A percentile compares a stretch with the other conserved stretches of the same genome.
phyloP scores from a whole-genome alignment of 2,797 vertebrate species.

The Coilia nasus region DNA sequence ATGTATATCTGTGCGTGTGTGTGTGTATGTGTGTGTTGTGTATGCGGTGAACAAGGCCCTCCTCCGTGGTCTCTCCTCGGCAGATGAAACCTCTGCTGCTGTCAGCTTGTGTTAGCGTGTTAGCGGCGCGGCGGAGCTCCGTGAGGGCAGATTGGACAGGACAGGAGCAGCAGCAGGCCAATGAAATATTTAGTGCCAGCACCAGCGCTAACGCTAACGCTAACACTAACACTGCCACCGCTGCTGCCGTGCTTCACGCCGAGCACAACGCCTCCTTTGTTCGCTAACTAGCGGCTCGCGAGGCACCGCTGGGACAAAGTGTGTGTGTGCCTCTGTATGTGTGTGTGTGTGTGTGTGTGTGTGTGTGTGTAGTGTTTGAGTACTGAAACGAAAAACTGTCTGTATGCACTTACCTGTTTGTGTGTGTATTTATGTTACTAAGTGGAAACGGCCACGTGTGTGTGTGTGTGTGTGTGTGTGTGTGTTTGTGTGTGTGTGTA shows the following conservation, averaged over 20 bases:
- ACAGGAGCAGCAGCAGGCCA: conserved; percentile 76
- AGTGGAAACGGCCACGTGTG: background rate
- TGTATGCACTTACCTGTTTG: too few species aligned
- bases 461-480: background rate
- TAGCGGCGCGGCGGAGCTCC: conserved; percentile 79
- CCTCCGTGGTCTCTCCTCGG: conserved; percentile 71
- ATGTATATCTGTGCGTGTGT: too few species aligned
- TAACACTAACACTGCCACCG: background rate
- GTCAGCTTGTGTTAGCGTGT: conserved; percentile 89
- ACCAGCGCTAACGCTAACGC: conserved; percentile 59
- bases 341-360: too few species aligned
- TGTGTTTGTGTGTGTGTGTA: background rate
- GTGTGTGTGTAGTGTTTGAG: too few species aligned
- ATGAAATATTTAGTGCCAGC: conserved; percentile 96
- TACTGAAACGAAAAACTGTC: too few species aligned
- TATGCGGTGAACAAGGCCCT: background rate
- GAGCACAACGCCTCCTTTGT: conserved; percentile 84
- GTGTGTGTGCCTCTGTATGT: background rate
- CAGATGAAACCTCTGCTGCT: conserved; percentile 90
- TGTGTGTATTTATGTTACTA: background rate
- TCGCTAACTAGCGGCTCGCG: conserved; percentile 69
- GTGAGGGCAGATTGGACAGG: conserved; percentile 80
- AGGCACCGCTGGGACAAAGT: conserved; percentile 5
- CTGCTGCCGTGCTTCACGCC: conserved; percentile 73
- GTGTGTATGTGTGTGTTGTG: too few species aligned